phyloP scores from a whole-genome alignment of 2,113 vertebrate species.

The Leptocoma aspasia region DNA sequence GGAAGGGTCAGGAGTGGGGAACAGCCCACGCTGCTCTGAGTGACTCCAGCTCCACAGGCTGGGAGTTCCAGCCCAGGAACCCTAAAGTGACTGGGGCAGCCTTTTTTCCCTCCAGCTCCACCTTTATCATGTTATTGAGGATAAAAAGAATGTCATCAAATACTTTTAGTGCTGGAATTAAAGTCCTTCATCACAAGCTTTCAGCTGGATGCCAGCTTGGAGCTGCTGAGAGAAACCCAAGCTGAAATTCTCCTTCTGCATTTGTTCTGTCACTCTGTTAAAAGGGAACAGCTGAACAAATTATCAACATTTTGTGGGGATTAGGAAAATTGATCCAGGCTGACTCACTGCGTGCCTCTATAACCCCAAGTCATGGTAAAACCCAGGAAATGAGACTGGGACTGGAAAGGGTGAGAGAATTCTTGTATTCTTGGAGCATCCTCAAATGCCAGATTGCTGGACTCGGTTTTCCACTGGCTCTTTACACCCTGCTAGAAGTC shows the following conservation, averaged over 20 bases:
- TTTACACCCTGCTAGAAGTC: not conserved
- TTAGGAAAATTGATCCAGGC: slow-evolving; percentile 66
- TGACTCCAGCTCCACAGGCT: not conserved
- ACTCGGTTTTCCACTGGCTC: not conserved
- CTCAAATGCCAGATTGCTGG: not conserved
- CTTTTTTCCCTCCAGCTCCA: not conserved
- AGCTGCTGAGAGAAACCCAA: not conserved
- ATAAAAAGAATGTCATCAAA: not conserved
- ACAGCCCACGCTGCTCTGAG: not conserved
- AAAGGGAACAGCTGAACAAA: slow-evolving; percentile 71
- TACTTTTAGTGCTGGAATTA: not conserved
- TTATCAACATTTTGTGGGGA: slow-evolving; percentile 63
- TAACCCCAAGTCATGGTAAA: slow-evolving; percentile 35
- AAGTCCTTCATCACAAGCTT: not conserved
- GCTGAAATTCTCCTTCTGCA: not conserved
- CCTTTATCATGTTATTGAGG: not conserved
- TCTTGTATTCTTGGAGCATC: slow-evolving; percentile 38
- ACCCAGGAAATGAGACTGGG: slow-evolving; percentile 55
- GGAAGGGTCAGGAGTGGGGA: not conserved
- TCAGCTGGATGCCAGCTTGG: not conserved
- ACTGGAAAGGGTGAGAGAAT: slow-evolving; percentile 61
- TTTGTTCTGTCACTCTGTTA: slow-evolving; percentile 58
- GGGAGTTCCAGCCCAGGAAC: not conserved
- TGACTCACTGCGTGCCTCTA: slow-evolving; percentile 54
- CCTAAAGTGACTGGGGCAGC: not conserved